Conservation (phyloP, 1,140 invertebrate genomes). For the Lasioglossum baleicum region DNA sequence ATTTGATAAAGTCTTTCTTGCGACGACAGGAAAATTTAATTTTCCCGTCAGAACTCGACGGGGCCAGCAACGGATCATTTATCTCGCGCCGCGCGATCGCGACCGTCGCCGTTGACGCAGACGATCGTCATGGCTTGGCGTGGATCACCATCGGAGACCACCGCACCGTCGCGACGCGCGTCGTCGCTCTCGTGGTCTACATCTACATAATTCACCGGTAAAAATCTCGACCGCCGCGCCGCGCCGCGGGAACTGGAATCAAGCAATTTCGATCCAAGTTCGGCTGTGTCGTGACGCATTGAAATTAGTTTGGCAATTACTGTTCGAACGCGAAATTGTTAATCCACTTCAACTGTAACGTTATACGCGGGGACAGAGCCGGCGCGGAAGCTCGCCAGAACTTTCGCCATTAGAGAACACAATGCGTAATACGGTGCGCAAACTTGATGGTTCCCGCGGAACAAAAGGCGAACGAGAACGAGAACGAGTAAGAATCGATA, state of each 20-base stretch:
- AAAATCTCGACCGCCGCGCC: not conserved
- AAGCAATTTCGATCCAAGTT: slow-evolving; percentile 14
- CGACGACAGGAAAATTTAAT: slow-evolving; percentile 14
- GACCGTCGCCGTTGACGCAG: not conserved
- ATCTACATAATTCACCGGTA: not conserved
- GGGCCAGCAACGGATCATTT: not conserved
- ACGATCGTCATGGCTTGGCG: too few species aligned
- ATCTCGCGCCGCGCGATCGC: not conserved
- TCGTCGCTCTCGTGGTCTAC: too few species aligned
- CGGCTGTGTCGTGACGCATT: not conserved
- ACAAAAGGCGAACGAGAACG: not conserved
- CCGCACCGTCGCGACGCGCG: too few species aligned
- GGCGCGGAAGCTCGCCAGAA: not conserved
- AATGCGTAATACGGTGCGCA: not conserved
- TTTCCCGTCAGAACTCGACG: not conserved
- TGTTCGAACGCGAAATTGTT: slow-evolving; percentile 11
- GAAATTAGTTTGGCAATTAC: slow-evolving; percentile 23
- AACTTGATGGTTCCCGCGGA: not conserved
- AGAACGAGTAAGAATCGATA: not conserved
- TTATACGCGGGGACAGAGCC: slow-evolving; percentile 3
- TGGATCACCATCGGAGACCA: too few species aligned
- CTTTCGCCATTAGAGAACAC: not conserved
- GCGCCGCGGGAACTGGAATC: not conserved
- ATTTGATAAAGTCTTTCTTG: slow-evolving; percentile 9
- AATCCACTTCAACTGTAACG: slow-evolving; percentile 19